Conservation (phyloP, 1,140 invertebrate genomes). For the Odontomachus brunneus region DNA sequence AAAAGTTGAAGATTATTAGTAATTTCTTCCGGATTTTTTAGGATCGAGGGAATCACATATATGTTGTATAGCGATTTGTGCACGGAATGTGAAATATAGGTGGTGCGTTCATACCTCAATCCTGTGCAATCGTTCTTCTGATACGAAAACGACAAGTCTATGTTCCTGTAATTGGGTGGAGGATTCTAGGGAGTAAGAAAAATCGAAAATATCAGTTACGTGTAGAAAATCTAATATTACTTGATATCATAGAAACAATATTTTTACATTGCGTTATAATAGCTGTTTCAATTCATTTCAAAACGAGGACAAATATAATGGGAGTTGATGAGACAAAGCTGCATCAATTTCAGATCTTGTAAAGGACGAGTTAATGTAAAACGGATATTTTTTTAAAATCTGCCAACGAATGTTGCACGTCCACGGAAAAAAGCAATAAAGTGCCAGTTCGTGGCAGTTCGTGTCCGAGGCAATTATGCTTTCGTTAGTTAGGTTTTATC, state of each 20-base stretch:
- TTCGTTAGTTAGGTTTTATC: constrained; percentile 56
- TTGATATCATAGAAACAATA: neutral
- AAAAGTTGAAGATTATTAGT: constrained; percentile 49
- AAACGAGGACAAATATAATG: neutral
- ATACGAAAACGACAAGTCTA: constrained; percentile 80
- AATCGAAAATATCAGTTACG: neutral
- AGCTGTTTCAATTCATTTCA: neutral
- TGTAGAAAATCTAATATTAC: neutral
- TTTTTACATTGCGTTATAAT: neutral
- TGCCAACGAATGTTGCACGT: neutral
- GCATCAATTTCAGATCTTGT: neutral
- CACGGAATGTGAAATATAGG: neutral
- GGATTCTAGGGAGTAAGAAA: constrained; percentile 66
- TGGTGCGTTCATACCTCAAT: constrained; percentile 70
- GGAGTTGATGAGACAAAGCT: neutral
- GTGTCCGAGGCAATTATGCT: constrained; percentile 40
- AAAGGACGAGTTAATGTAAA: neutral
- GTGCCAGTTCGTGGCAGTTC: constrained; percentile 20
- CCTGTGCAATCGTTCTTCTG: constrained; percentile 73
- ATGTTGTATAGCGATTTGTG: neutral
- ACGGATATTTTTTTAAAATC: no score
- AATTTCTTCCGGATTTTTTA: neutral
- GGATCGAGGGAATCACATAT: neutral
- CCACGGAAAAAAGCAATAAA: constrained; percentile 39
- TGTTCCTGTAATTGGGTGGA: constrained; percentile 76